A percentile compares a stretch with the other conserved stretches of the same genome.
Conservation (phyloP, 2,888 invertebrate genomes). For the Mesopsocus fuscifrons region DNA sequence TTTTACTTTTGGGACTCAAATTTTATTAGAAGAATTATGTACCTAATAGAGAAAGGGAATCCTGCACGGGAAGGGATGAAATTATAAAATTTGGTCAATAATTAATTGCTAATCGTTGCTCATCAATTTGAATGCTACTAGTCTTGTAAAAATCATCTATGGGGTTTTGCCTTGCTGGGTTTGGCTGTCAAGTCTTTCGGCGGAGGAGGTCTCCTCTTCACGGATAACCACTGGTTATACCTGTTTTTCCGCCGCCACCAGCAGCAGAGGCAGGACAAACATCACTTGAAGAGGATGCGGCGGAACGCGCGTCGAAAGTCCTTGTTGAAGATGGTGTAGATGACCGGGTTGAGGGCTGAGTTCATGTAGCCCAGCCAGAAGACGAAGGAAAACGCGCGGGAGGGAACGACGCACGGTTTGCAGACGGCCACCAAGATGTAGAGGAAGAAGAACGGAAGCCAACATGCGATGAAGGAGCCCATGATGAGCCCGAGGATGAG, state of each 20-base stretch:
- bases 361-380: slow-evolving; percentile 98
- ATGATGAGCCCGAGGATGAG: slow-evolving; percentile 92
- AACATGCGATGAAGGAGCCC: slow-evolving; percentile 96
- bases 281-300: slow-evolving; percentile 89
- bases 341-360: slow-evolving; percentile 86
- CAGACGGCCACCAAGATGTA: slow-evolving; percentile 76
- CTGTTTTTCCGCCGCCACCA: slow-evolving; percentile 20
- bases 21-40: too few relatives aligned
- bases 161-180: not conserved
- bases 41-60: too few relatives aligned
- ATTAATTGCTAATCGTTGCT: too few relatives aligned
- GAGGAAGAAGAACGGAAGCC: slow-evolving; percentile 94
- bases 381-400: slow-evolving; percentile 73
- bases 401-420: slow-evolving; percentile 52
- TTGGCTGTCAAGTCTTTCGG: not conserved
- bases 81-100: too few relatives aligned
- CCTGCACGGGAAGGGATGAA: too few relatives aligned
- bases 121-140: too few relatives aligned
- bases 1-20: too few relatives aligned
- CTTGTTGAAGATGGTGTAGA: slow-evolving; percentile 94
- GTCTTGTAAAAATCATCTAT: slow-evolving; percentile 5
- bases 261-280: slow-evolving; percentile 70
- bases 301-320: slow-evolving; percentile 92
- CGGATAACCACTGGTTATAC: not conserved
- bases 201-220: not conserved